Evolutionary conservation across 1,140 invertebrate genomes (phyloP), one percentile per base, ranked within the genome.

Genomic region (Sogatella furcifera): DNA sequence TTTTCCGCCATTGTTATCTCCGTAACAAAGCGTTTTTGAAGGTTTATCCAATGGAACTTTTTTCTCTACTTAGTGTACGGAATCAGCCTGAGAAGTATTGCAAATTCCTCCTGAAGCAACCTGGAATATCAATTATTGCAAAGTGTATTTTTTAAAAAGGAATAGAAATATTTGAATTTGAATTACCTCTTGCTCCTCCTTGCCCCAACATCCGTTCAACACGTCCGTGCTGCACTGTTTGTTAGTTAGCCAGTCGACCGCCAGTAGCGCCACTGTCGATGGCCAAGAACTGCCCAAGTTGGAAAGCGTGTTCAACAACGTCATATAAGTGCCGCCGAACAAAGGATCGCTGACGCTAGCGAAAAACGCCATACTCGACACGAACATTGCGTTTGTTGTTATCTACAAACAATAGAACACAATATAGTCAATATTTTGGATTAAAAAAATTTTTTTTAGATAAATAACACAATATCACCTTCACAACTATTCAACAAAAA

Each of bases 261-360:
- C 80, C 84, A 90, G 96, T 5, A 99, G 78, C 0, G 93, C 85
- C 9, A 97, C 74, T 0, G 96, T 98, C 53, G 86, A 83, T 1
- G 96, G 94, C 96, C 96, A 98, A 71, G 97, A 98, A 10, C 92
- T 93, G 24, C 97, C 97, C 28, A 99, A 78, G 80, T 99, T 99
- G 31, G 85, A 85, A 9, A 99, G 75, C 0, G 97, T 99, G 71
- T 99, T 99, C 2, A 99, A 79, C 46, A 99, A 78, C 1, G 97
- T 99, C 97, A 99, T 99, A 72, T 99, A 99, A 0, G 97, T 99
- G 21, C 97, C 97, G 17, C 97, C 97, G 8, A 98, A 92, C 1
- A 82, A 76, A 0, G 93, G 92, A 74, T 98, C 95, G 66, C 92
- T 95, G 21, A 98, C 83, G 70, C 84, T 82, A 0, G 84, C 90